phyloP scores from a whole-genome alignment of 2,888 invertebrate genomes.

The Eremobia ochroleuca region DNA sequence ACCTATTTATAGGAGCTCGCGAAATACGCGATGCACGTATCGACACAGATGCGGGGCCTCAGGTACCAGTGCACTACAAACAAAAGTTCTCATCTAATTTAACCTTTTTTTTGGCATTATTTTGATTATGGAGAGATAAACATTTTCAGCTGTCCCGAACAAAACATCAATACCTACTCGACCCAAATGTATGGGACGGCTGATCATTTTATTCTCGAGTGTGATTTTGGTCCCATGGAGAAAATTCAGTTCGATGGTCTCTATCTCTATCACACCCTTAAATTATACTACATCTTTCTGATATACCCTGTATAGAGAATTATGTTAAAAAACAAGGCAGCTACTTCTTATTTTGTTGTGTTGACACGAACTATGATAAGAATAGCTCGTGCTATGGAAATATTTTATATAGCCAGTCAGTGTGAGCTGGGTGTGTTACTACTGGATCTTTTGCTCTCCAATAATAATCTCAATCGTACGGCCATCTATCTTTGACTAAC shows the following conservation, averaged over 20 bases:
- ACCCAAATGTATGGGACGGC: neutral
- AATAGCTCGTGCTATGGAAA: neutral
- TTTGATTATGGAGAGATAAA: neutral
- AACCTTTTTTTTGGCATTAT: neutral
- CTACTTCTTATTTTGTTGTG: neutral
- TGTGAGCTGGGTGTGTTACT: neutral
- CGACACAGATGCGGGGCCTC: constrained; percentile 32
- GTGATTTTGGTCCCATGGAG: neutral
- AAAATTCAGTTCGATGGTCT: neutral
- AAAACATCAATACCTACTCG: neutral
- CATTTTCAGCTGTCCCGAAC: no score
- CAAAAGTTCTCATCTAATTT: constrained; percentile 9
- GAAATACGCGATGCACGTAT: constrained; percentile 64
- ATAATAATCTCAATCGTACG: neutral
- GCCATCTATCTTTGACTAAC: neutral
- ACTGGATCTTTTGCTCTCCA: neutral
- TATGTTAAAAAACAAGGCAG: neutral
- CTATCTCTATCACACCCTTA: neutral
- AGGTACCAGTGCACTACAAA: constrained; percentile 10
- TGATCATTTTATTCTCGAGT: neutral
- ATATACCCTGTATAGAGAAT: neutral
- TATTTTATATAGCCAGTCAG: neutral
- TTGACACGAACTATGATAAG: neutral
- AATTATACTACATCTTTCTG: neutral
- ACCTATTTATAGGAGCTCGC: constrained; percentile 64